Evolutionary conservation across 2,888 invertebrate genomes (phyloP).

Genomic region (Gymnoscelis rufifasciata): DNA sequence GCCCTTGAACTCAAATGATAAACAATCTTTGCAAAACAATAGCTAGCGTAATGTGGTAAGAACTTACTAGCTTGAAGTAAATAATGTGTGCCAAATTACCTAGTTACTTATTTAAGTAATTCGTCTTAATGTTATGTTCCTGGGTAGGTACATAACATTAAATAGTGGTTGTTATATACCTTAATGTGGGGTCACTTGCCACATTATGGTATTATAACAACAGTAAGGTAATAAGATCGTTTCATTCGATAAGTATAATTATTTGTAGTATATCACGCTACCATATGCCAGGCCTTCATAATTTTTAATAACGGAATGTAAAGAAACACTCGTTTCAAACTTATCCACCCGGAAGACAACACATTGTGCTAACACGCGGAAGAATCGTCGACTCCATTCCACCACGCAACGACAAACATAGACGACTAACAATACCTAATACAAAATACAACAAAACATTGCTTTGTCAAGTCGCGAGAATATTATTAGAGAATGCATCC

Average conservation of each 20-base stretch:
- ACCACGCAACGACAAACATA: slow-evolving; percentile 28
- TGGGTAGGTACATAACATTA: too few species aligned
- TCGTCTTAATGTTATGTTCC: not conserved
- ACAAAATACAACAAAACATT: slow-evolving; percentile 21
- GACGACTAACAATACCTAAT: too few species aligned
- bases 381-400: slow-evolving; percentile 40
- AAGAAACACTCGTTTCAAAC: not conserved
- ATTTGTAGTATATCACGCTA: too few species aligned
- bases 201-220: too few species aligned
- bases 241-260: too few species aligned
- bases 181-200: too few species aligned
- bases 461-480: slow-evolving; percentile 1
- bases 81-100: slow-evolving; percentile 18
- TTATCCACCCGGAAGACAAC: slow-evolving; percentile 43
- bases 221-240: too few species aligned
- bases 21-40: slow-evolving; percentile 31
- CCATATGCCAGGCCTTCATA: too few species aligned
- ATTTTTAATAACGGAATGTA: too few species aligned
- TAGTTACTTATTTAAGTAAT: too few species aligned
- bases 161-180: too few species aligned
- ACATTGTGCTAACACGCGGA: slow-evolving; percentile 51
- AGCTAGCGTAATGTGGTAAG: slow-evolving; percentile 8
- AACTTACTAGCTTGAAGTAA: too few species aligned
- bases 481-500: not conserved
- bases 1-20: slow-evolving; percentile 32